Percentiles rank a stretch among this genome's conserved stretches.
Evolutionary conservation across 2,797 vertebrate genomes (phyloP).

Genomic region (Spinibarbus caldwelli): DNA sequence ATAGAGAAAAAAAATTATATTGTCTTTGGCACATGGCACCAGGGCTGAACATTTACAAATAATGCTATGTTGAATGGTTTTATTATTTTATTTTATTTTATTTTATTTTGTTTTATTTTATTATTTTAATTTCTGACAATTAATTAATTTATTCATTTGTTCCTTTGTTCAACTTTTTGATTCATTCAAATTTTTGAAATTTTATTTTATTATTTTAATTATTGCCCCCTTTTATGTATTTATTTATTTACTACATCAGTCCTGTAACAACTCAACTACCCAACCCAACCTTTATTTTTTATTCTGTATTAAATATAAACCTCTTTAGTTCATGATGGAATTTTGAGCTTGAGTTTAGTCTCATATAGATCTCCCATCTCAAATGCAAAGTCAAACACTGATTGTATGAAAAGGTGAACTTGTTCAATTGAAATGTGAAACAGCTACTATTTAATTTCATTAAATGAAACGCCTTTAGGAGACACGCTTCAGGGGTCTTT

Average conservation of each 20-base stretch:
- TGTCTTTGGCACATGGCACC: not conserved
- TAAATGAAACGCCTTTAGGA: constrained; percentile 4
- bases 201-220: not conserved
- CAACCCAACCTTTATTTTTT: too few relatives aligned
- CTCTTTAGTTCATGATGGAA: not conserved
- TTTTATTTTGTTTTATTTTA: not conserved
- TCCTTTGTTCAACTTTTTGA: not conserved
- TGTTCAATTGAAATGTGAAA: not conserved
- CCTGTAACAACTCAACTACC: too few relatives aligned
- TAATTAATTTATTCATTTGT: not conserved
- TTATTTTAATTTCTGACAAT: too few relatives aligned
- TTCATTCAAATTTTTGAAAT: not conserved
- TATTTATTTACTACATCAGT: not conserved
- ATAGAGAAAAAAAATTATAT: not conserved
- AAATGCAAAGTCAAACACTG: not conserved
- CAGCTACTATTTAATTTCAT: not conserved
- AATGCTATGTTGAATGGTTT: too few relatives aligned
- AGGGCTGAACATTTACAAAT: not conserved
- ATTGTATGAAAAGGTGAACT: not conserved
- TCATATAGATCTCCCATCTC: not conserved
- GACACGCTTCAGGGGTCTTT: not conserved
- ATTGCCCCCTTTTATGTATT: too few relatives aligned
- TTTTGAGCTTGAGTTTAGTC: not conserved
- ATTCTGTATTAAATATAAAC: too few relatives aligned
- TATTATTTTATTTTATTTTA: not conserved